Evolutionary conservation across 1,140 invertebrate species (phyloP), one percentile per base, ranked within the genome.

Genomic region (Formica exsecta): DNA sequence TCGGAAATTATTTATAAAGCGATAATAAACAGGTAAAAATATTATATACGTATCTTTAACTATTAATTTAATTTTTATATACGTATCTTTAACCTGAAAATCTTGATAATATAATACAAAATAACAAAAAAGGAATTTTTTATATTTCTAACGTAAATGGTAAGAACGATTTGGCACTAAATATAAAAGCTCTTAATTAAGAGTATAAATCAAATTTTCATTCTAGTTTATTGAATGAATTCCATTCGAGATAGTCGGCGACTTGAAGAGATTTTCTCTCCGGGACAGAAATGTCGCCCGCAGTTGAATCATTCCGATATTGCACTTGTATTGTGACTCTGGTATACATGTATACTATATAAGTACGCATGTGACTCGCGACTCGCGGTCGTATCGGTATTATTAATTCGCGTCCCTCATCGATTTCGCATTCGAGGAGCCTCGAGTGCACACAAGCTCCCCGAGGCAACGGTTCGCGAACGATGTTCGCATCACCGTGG

Each of bases 321-420:
- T 83, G 68, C 54, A 41, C 66, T 62, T 41, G 57, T 70, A 59
- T 59, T 51, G 48, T 51, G 64, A 32, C 29, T 73, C 57, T 25
- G n/a, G 38, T 65, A n/a, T 54, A 51, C 32, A n/a, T 54, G 25
- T 48, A 19, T 70, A 32, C 29, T 32, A 36, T 13, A 13, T 48
- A 13, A 48, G 13, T 48, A 48, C 19, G 29, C 19, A 29, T 51
- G 9, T 29, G 68, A 73, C 48, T 73, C 51, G 44, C 44, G 79
- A 61, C 25, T 73, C 66, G 77, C 36, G 66, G 77, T 81, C 79
- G 68, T 83, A 83, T 83, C 54, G 68, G 68, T 54, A 83, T 83
- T 83, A 83, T 83, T 83, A 83, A 83, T 83, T 83, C 79, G 68
- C 79, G 79, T 73, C 59, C 22, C 79, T 73, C 79, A 61, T 83